Conservation (phyloP, 1,140 invertebrate species). For the Leptinotarsa texana region DNA sequence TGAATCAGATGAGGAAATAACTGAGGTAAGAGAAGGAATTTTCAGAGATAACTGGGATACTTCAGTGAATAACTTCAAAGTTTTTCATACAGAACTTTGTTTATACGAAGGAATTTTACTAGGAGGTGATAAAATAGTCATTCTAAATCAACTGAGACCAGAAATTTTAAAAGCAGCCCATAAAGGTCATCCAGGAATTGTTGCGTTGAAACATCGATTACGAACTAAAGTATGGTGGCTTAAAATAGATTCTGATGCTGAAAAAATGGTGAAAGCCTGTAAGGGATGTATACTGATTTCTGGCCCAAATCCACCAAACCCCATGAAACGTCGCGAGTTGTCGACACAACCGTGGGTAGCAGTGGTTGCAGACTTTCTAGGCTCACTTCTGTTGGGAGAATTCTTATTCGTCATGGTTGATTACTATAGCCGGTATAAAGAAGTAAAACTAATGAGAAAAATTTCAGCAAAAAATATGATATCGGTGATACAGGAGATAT, state of each 20-base stretch:
- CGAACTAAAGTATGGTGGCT: background rate
- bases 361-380: background rate
- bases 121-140: background rate
- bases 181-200: background rate
- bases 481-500: too few species aligned
- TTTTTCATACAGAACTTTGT: background rate
- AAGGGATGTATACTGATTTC: too few species aligned
- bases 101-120: background rate
- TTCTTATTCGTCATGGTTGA: background rate
- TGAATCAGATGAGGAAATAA: background rate
- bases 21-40: background rate
- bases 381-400: background rate
- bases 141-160: background rate
- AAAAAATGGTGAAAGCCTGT: background rate
- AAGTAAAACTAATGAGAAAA: too few species aligned
- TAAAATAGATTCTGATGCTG: background rate
- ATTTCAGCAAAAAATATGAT: too few species aligned
- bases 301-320: background rate
- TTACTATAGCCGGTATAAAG: too few species aligned
- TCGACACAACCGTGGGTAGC: background rate
- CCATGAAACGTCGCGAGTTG: background rate
- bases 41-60: background rate
- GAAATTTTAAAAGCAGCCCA: background rate
- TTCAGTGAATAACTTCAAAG: background rate
- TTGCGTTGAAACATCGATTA: background rate